These are phyloP conservation scores for Mandrillus leucophaeus DNA, from an alignment of 2,113 vertebrate genomes.

Conservation along the genomic window DNA sequence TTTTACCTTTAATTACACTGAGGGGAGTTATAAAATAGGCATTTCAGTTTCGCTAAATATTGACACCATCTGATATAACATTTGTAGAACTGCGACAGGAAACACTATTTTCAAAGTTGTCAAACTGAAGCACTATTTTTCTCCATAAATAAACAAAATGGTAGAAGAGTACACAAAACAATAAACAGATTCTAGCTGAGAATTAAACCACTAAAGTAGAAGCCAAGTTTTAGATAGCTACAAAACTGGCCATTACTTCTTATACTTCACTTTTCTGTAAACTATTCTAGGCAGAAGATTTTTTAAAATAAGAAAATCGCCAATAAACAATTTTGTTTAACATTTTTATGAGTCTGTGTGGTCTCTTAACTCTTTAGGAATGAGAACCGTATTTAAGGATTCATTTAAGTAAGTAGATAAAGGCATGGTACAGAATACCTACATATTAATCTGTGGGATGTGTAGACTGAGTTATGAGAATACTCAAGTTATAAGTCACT, in stretches of 20 bases:
- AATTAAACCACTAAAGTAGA: not conserved
- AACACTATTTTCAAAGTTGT: slow-evolving; percentile 38
- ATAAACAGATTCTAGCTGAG: not conserved
- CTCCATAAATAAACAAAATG: slow-evolving; percentile 5
- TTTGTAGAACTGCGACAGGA: not conserved
- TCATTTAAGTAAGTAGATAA: slow-evolving; percentile 27
- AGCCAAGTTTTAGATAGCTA: not conserved
- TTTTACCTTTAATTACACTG: not conserved
- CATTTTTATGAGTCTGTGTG: not conserved
- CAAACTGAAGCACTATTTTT: not conserved
- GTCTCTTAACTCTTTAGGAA: not conserved
- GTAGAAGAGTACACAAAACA: not conserved
- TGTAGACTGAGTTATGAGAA: not conserved
- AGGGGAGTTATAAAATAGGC: not conserved
- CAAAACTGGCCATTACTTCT: not conserved
- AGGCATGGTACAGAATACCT: not conserved
- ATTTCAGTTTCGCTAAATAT: not conserved
- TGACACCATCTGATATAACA: not conserved
- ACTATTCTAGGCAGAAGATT: not conserved
- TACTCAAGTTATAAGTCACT: not conserved
- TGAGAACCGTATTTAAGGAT: not conserved
- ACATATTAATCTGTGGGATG: not conserved
- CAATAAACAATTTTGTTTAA: not conserved
- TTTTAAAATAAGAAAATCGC: not conserved
- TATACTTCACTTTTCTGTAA: not conserved